Percentiles rank a stretch among this genome's conserved stretches.
phyloP scores from a whole-genome alignment of 2,113 vertebrate genomes.

The Tachysurus vachellii region DNA sequence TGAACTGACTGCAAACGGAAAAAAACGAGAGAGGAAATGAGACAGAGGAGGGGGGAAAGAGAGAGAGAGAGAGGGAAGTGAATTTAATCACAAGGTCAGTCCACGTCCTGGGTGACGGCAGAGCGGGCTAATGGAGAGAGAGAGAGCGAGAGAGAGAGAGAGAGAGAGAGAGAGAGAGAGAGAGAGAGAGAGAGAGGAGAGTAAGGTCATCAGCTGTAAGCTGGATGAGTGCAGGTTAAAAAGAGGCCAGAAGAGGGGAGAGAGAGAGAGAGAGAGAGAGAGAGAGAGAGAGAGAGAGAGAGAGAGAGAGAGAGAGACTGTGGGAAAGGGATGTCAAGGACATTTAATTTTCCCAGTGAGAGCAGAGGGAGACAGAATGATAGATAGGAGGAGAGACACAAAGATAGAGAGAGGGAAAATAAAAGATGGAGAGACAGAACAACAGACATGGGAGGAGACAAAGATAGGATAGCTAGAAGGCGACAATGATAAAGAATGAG shows the following conservation, averaged over 20 bases:
- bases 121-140: slow-evolving; percentile 33
- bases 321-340: slow-evolving; percentile 20
- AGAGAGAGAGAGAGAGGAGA: slow-evolving; percentile 28
- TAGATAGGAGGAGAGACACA: neutral
- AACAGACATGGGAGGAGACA: neutral
- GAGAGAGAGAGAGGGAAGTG: slow-evolving; percentile 4
- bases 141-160: neutral
- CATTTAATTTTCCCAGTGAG: slow-evolving; percentile 11
- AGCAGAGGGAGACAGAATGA: neutral
- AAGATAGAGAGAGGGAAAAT: neutral
- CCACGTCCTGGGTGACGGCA: slow-evolving; percentile 34
- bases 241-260: slow-evolving; percentile 12
- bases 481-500: neutral
- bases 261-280: slow-evolving; percentile 4
- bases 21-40: slow-evolving; percentile 13
- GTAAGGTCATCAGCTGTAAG: slow-evolving; percentile 8
- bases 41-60: neutral
- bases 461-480: too few species aligned
- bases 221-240: slow-evolving; percentile 7
- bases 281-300: slow-evolving; percentile 13
- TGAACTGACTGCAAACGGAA: neutral
- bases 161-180: neutral
- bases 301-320: slow-evolving; percentile 27
- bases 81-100: slow-evolving; percentile 47
- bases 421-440: neutral